A percentile compares a stretch with the other conserved stretches of the same genome.
These are phyloP conservation scores for Punctoribates punctum DNA, from an alignment of 2,888 invertebrate genomes.

Conservation along the genomic window DNA sequence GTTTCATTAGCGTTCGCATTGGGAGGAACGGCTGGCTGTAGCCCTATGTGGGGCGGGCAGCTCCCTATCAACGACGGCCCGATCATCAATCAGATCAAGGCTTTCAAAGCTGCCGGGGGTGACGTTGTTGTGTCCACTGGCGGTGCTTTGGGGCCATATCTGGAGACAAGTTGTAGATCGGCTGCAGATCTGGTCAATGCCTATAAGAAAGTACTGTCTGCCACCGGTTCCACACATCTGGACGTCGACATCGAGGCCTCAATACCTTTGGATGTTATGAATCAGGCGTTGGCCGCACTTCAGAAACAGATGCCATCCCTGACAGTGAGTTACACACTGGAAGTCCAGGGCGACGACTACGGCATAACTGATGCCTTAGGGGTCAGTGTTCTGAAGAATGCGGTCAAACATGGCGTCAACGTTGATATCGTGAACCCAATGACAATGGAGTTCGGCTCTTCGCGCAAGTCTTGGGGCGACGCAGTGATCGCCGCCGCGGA, in stretches of 20 bases:
- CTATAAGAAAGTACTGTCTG: constrained; percentile 38
- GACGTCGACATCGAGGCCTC: constrained; percentile 43
- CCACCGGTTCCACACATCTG: constrained; percentile 38
- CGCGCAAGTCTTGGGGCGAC: constrained; percentile 33
- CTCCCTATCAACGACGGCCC: not conserved
- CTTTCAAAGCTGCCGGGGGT: constrained; percentile 37
- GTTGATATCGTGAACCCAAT: constrained; percentile 44
- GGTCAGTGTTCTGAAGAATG: constrained; percentile 33
- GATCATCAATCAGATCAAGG: constrained; percentile 35
- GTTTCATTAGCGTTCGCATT: constrained; percentile 43
- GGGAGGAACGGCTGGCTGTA: constrained; percentile 39
- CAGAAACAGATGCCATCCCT: not conserved
- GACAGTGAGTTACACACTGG: constrained; percentile 40
- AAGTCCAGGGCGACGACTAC: constrained; percentile 44
- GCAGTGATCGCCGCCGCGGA: constrained; percentile 41
- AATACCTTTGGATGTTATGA: constrained; percentile 33
- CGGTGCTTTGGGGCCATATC: constrained; percentile 43
- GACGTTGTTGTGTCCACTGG: constrained; percentile 42
- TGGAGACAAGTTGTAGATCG: constrained; percentile 36
- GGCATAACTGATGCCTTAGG: constrained; percentile 41
- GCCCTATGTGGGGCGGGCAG: constrained; percentile 41
- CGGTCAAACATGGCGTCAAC: constrained; percentile 18
- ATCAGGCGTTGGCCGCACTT: constrained; percentile 29
- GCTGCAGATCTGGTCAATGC: constrained; percentile 24
- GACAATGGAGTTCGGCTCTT: constrained; percentile 42